Percentiles rank a stretch among this genome's conserved stretches.
These are phyloP conservation scores for Hippoglossus hippoglossus DNA, from an alignment of 2,797 vertebrate genomes.

Conservation along the genomic window DNA sequence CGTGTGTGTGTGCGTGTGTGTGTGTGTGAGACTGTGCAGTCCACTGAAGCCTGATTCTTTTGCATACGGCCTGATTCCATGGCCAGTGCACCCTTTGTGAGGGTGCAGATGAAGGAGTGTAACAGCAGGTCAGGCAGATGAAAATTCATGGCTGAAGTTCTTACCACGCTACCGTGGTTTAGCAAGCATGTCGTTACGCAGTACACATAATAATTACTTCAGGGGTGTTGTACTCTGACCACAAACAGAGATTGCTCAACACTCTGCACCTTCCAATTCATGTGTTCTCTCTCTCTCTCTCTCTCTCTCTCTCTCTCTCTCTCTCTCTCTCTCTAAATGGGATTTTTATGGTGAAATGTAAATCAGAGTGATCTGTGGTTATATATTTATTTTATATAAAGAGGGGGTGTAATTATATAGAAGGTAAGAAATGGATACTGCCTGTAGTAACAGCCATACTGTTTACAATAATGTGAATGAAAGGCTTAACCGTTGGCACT, in stretches of 20 bases:
- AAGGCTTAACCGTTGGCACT: neutral
- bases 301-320: too few relatives aligned
- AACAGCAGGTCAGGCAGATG: constrained; percentile 50
- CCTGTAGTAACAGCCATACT: neutral
- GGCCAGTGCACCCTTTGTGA: neutral
- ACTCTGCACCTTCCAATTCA: constrained; percentile 18
- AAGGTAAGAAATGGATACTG: neutral
- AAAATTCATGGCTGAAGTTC: constrained; percentile 51
- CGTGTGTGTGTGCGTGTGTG: neutral
- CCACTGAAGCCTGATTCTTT: constrained; percentile 1
- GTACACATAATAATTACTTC: constrained; percentile 40
- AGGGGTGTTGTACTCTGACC: constrained; percentile 28
- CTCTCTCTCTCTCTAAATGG: too few relatives aligned
- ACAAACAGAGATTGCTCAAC: constrained; percentile 17
- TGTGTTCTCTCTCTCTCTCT: neutral
- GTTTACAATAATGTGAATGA: neutral
- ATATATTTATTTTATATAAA: neutral
- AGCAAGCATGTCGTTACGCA: constrained; percentile 46
- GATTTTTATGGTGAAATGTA: too few relatives aligned
- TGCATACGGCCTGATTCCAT: constrained; percentile 26
- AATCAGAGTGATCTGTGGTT: neutral
- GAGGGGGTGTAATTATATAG: neutral
- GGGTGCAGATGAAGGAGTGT: constrained; percentile 38
- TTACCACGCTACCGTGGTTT: constrained; percentile 35
- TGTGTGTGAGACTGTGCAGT: neutral